phyloP scores from a whole-genome alignment of 2,888 invertebrate species.

The Diaperis boleti region DNA sequence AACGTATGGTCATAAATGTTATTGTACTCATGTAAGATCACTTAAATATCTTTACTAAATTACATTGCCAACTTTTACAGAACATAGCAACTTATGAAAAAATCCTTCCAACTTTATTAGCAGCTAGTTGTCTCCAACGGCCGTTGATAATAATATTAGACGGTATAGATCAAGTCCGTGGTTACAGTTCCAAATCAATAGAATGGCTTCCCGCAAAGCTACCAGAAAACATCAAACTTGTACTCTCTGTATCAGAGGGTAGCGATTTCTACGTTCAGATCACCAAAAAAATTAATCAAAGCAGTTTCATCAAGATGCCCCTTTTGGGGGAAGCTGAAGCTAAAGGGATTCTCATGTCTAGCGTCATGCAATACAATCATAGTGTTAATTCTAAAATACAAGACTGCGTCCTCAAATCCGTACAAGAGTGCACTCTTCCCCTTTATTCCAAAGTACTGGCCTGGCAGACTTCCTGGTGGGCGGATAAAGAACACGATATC shows the following conservation, averaged over 20 bases:
- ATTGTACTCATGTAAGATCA: conserved; percentile 72
- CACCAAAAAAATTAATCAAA: conserved; percentile 56
- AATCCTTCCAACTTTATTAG: conserved; percentile 70
- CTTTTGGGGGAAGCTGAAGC: conserved; percentile 68
- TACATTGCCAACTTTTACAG: conserved; percentile 65
- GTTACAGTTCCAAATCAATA: conserved; percentile 72
- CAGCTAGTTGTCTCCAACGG: conserved; percentile 70
- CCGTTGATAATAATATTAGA: conserved; percentile 81
- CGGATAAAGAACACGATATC: conserved; percentile 70
- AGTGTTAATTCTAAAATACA: conserved; percentile 74
- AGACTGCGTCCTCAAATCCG: conserved; percentile 70
- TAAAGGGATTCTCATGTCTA: conserved; percentile 69
- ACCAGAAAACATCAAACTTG: conserved; percentile 81
- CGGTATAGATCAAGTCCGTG: conserved; percentile 76
- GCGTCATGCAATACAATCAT: conserved; percentile 71
- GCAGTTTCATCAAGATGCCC: conserved; percentile 67
- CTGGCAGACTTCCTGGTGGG: conserved; percentile 74
- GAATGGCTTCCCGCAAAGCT: conserved; percentile 83
- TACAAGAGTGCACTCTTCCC: conserved; percentile 76
- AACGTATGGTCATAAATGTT: conserved; percentile 75
- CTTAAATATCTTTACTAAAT: neutral
- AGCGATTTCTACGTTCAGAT: conserved; percentile 65
- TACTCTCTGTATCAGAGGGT: conserved; percentile 78
- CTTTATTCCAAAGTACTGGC: conserved; percentile 78
- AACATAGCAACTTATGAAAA: conserved; percentile 79